Percentiles rank a stretch among this genome's conserved stretches.
These are phyloP conservation scores for Pheosia gnoma DNA, from an alignment of 2,888 invertebrate species.

Conservation along the genomic window DNA sequence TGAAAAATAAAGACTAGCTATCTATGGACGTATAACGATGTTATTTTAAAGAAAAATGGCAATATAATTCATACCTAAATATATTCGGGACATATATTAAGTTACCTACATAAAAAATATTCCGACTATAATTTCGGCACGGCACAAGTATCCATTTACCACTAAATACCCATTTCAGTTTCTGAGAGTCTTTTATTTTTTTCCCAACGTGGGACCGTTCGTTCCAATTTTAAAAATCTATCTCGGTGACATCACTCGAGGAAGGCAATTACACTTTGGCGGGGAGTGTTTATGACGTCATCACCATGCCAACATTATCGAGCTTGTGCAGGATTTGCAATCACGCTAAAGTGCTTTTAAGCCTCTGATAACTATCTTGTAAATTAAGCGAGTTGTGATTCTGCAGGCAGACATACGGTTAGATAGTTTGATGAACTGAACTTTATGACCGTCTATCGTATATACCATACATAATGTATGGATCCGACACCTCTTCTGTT, in stretches of 20 bases:
- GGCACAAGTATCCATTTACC: no score
- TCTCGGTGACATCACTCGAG: slow-evolving; percentile 41
- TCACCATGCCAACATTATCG: slow-evolving; percentile 64
- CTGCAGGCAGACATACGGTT: slow-evolving; percentile 31
- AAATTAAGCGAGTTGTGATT: slow-evolving; percentile 52
- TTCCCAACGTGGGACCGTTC: slow-evolving; percentile 10
- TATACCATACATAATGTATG: no score
- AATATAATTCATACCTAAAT: no score
- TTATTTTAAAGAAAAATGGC: no score
- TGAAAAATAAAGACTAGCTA: no score
- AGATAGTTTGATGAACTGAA: slow-evolving; percentile 11
- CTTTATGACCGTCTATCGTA: not conserved
- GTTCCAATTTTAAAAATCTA: slow-evolving; percentile 48
- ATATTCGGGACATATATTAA: no score
- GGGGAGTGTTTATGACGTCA: slow-evolving; percentile 59
- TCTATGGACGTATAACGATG: no score
- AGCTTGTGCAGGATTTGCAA: slow-evolving; percentile 60
- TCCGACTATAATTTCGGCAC: no score
- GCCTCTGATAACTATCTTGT: slow-evolving; percentile 63
- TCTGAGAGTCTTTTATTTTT: not conserved
- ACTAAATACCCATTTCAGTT: no score
- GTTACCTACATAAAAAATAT: no score
- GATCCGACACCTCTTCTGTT: not conserved
- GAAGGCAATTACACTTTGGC: slow-evolving; percentile 56
- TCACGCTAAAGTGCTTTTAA: slow-evolving; percentile 67